phyloP scores from a whole-genome alignment of 2,113 vertebrate species.

The Gnathonemus longibarbis region DNA sequence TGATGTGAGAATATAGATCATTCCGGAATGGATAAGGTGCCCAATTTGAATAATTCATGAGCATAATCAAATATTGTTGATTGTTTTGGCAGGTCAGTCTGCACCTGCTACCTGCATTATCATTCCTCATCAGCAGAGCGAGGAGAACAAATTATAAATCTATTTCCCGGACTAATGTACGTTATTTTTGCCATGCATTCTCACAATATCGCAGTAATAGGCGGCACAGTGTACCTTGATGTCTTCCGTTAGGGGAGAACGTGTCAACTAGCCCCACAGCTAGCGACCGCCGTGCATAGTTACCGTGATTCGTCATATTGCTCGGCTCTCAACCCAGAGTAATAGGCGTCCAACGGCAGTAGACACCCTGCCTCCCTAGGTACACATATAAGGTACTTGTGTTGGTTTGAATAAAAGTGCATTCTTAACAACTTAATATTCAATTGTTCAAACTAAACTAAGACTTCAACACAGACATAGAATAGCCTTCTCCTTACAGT shows the following conservation, averaged over 20 bases:
- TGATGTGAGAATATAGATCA: background rate
- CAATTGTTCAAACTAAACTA: background rate
- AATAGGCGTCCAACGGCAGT: background rate
- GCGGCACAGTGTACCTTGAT: background rate
- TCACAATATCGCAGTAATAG: background rate
- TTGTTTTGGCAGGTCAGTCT: constrained; percentile 30
- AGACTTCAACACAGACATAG: background rate
- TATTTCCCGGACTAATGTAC: constrained; percentile 9
- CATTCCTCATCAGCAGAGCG: constrained; percentile 3
- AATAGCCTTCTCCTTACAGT: background rate
- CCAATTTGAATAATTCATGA: constrained; percentile 12
- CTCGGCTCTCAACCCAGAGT: background rate
- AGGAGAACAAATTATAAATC: constrained; percentile 14
- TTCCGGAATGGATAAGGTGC: background rate
- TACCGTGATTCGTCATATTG: background rate
- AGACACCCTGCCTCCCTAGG: background rate
- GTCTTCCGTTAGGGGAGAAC: background rate
- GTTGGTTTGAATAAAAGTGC: background rate
- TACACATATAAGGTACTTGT: background rate
- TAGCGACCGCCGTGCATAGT: background rate
- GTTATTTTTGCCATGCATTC: background rate
- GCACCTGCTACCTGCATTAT: constrained; percentile 30
- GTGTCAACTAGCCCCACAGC: background rate
- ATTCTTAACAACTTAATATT: background rate
- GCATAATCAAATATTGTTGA: constrained; percentile 17